Evolutionary conservation across 2,888 invertebrate species (phyloP), one percentile per base, ranked within the genome.

Genomic region (Clepsis dumicolana): DNA sequence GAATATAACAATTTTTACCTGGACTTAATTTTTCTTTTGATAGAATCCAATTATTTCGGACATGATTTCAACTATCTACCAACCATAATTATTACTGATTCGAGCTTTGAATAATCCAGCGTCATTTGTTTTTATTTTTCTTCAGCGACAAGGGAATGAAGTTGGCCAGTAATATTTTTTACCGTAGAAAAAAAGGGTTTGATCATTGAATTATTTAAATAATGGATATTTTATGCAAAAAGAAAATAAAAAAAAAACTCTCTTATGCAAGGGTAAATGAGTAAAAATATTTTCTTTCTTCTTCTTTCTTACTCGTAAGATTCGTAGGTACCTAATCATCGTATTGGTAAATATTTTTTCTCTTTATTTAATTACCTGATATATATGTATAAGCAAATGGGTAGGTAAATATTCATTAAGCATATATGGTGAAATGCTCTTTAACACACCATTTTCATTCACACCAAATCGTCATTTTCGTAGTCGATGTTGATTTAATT

Each of bases 81-180:
- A 48, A 48, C 21, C 48, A 2, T 12, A 44, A 44, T n/a, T n/a
- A 2, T 10, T 1, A 29, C 29, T 29, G 7, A 29, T 5, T 8
- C 8, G 21, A 48, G 7, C 24, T n/a, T n/a, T n/a, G 56, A n/a
- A 32, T 0, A 35, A 56, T 14, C 7, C 14, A 18, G 24, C 21
- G 56, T 32, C 56, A 56, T 56, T 56, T 56, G 56, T 56, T 56
- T 35, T 56, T 14, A 10, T 29, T 53, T 5, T 54, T 35, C 5
- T 35, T 24, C 21, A 35, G 56, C 24, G 18, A 24, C 35, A 7
- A 5, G 7, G 2, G 14, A 14, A 4, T n/a, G 18, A 21, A 48
- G 21, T 21, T 48, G 21, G 48, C 48, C 48, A 21, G 48, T 48
- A 8, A 48, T 7, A 21, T 44, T 44, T 0, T 12, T 21, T 48